Percentiles rank a stretch among this genome's conserved stretches.
These are phyloP conservation scores for Barypeithes pellucidus DNA, from an alignment of 2,888 invertebrate species.

Conservation along the genomic window DNA sequence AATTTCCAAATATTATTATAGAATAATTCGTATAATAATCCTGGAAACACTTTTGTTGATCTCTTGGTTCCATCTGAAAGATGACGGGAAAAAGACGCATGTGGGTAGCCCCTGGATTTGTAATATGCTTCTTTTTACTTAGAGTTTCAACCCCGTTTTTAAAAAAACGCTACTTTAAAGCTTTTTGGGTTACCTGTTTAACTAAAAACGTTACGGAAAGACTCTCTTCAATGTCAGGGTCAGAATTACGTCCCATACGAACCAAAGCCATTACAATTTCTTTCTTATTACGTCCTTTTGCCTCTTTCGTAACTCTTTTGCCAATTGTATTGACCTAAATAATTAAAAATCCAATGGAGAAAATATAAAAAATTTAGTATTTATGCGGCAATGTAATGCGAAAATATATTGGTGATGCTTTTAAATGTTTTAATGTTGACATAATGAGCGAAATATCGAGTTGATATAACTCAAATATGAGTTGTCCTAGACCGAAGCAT, in stretches of 20 bases:
- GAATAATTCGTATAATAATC: too few relatives aligned
- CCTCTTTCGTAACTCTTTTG: not conserved
- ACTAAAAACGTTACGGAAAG: slow-evolving; percentile 17
- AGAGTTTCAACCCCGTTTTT: not conserved
- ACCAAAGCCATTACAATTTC: not conserved
- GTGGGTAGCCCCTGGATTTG: not conserved
- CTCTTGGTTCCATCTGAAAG: too few relatives aligned
- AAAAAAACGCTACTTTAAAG: slow-evolving; percentile 4
- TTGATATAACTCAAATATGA: too few relatives aligned
- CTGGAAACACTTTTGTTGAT: too few relatives aligned
- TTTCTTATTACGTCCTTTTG: slow-evolving; percentile 13
- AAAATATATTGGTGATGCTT: too few relatives aligned
- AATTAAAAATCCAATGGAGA: slow-evolving; percentile 5
- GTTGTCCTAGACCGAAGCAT: too few relatives aligned
- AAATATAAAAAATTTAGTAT: not conserved
- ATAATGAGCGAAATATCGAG: too few relatives aligned
- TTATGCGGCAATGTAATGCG: not conserved
- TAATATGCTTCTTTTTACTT: not conserved
- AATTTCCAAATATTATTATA: not conserved
- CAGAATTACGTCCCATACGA: slow-evolving; percentile 1
- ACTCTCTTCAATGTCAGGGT: slow-evolving; percentile 6
- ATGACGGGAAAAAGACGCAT: too few relatives aligned
- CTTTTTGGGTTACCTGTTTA: slow-evolving; percentile 14
- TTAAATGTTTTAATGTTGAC: too few relatives aligned
- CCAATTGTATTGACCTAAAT: slow-evolving; percentile 17